These are phyloP conservation scores for Ammodytes marinus DNA, from an alignment of 2,113 vertebrate genomes.

Conservation along the genomic window DNA sequence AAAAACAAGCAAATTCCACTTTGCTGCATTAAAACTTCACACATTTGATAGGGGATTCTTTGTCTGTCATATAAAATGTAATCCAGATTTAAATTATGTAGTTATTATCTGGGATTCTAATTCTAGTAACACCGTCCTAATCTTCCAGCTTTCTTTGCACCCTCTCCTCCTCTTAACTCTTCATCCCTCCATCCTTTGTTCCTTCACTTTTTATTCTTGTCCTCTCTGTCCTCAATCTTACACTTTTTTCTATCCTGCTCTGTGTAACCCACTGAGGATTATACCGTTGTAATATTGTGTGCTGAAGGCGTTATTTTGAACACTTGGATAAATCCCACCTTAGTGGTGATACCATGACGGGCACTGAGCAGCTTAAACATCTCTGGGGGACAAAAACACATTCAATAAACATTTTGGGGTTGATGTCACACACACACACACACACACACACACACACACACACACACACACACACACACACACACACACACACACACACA, in stretches of 20 bases:
- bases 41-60: neutral
- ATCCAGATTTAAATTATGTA: constrained; percentile 40
- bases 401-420: constrained; percentile 32
- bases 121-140: too few relatives aligned
- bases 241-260: constrained; percentile 40
- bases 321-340: constrained; percentile 69
- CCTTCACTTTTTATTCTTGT: constrained; percentile 38
- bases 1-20: neutral
- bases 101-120: constrained; percentile 17
- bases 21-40: neutral
- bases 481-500: neutral
- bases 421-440: constrained; percentile 11
- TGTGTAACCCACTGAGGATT: constrained; percentile 61
- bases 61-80: constrained; percentile 17
- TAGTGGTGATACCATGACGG: constrained; percentile 45
- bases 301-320: constrained; percentile 60
- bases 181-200: constrained; percentile 38
- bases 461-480: too few relatives aligned
- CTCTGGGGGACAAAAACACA: constrained; percentile 16
- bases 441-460: neutral
- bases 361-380: constrained; percentile 59
- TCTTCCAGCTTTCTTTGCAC: constrained; percentile 2
- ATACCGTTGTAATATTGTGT: constrained; percentile 59
- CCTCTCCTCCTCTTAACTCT: neutral
- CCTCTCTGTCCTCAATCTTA: constrained; percentile 43